A percentile compares a stretch with the other conserved stretches of the same genome.
Evolutionary conservation across 2,888 invertebrate genomes (phyloP).

Genomic region (Stenichneumon culpator): DNA sequence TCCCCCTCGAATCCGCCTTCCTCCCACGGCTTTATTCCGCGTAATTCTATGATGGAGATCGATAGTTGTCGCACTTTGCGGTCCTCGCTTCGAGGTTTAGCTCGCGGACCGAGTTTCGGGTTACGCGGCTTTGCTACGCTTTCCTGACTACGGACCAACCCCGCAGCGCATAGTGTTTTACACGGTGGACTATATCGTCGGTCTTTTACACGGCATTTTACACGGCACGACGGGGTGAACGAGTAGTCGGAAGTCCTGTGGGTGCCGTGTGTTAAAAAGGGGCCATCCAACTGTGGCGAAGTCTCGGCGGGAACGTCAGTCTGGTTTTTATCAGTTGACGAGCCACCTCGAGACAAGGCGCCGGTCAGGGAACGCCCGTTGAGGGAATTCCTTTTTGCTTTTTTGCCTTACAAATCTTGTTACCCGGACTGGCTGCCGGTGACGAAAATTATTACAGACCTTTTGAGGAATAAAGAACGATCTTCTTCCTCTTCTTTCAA

Average conservation of each 20-base stretch:
- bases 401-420: neutral
- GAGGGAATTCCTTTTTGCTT: neutral
- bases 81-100: conserved; percentile 68
- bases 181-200: no score
- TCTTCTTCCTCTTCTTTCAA: no score
- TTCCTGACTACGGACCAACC: neutral
- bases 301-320: neutral
- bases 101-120: conserved; percentile 63
- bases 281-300: neutral
- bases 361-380: neutral
- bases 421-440: neutral
- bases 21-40: conserved; percentile 61
- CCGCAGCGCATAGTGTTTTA: neutral
- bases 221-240: neutral
- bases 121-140: conserved; percentile 67
- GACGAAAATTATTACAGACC: neutral
- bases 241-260: neutral
- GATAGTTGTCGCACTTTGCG: conserved; percentile 73
- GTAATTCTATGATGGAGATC: conserved; percentile 72
- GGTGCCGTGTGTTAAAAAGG: conserved; percentile 17
- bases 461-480: neutral
- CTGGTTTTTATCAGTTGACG: neutral
- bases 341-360: neutral
- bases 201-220: neutral
- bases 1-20: neutral